These are phyloP conservation scores for Synaphobranchus kaupii DNA, from an alignment of 2,797 vertebrate genomes.

Conservation along the genomic window DNA sequence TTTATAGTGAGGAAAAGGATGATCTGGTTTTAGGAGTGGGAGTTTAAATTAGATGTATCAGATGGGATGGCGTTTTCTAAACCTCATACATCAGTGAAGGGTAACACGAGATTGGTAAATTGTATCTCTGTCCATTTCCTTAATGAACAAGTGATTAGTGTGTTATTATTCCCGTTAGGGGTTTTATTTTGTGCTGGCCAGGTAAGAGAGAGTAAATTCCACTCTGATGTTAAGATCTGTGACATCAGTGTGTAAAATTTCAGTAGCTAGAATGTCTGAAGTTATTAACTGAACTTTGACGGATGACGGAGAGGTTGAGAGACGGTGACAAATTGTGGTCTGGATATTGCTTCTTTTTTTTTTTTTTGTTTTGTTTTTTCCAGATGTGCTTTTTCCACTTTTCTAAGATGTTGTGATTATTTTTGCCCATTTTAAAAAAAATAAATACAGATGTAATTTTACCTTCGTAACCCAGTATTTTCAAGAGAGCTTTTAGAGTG, in stretches of 20 bases:
- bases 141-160: slow-evolving; percentile 26
- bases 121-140: neutral
- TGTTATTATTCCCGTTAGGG: slow-evolving; percentile 40
- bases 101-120: slow-evolving; percentile 4
- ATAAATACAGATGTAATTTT: slow-evolving; percentile 38
- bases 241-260: neutral
- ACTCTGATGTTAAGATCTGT: neutral
- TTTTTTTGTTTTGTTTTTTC: neutral
- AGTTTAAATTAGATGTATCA: neutral
- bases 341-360: slow-evolving; percentile 26
- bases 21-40: neutral
- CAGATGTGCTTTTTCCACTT: slow-evolving; percentile 25
- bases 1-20: neutral
- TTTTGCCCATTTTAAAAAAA: slow-evolving; percentile 8
- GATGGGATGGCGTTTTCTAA: neutral
- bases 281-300: neutral
- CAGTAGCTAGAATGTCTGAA: neutral
- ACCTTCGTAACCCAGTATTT: slow-evolving; percentile 59
- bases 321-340: slow-evolving; percentile 34
- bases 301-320: slow-evolving; percentile 37
- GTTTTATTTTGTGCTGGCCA: slow-evolving; percentile 43
- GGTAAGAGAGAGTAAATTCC: slow-evolving; percentile 32
- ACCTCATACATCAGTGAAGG: neutral
- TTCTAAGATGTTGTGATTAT: slow-evolving; percentile 37
- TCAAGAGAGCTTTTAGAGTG: slow-evolving; percentile 59